phyloP scores from a whole-genome alignment of 2,797 vertebrate genomes.

The Sebastes minor region DNA sequence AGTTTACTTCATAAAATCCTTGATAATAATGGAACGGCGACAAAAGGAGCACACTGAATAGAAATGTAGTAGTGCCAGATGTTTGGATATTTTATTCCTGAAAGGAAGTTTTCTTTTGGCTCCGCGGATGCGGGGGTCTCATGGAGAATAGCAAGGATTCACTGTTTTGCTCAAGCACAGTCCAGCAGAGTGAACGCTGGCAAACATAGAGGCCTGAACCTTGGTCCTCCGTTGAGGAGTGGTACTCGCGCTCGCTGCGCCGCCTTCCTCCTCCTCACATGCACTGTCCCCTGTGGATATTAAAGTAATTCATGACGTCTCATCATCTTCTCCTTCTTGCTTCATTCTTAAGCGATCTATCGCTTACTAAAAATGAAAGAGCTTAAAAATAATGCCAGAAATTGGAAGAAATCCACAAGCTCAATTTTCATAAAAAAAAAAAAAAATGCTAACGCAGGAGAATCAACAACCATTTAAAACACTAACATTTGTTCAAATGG shows the following conservation, averaged over 20 bases:
- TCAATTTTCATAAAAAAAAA: background rate
- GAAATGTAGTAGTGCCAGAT: background rate
- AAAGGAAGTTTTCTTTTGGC: background rate
- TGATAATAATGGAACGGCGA: background rate
- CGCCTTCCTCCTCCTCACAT: background rate
- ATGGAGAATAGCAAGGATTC: background rate
- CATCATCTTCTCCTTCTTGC: background rate
- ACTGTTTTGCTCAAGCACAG: constrained; percentile 7
- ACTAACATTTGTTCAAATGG: background rate
- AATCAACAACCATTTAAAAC: background rate
- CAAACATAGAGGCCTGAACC: background rate
- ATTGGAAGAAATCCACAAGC: background rate
- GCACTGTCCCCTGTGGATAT: background rate
- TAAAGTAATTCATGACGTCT: background rate
- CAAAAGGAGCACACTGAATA: background rate
- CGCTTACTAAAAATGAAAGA: background rate
- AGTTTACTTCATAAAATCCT: background rate
- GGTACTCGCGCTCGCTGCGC: background rate
- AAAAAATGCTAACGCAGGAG: background rate
- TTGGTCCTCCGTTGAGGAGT: background rate
- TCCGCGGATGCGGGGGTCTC: background rate
- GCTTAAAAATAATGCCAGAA: background rate
- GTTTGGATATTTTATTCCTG: background rate
- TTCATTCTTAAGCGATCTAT: background rate
- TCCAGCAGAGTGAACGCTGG: background rate